Evolutionary conservation across 92 coral and sea anemone genomes (phyloP).

Genomic region (Diadumene lineata): DNA sequence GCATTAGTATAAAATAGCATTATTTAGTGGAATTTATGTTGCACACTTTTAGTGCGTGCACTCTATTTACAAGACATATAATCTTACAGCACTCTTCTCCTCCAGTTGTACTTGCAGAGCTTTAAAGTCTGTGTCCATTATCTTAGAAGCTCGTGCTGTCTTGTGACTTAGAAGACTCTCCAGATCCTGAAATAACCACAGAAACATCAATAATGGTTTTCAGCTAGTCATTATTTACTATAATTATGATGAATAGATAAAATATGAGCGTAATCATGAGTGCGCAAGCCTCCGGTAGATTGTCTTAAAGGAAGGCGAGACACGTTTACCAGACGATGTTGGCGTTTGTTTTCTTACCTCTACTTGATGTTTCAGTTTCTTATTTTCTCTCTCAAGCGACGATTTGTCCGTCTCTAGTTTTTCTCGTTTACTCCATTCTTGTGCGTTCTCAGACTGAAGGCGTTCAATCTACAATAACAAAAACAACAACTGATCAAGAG

Average conservation of each 20-base stretch:
- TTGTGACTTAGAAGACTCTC: conserved; percentile 71
- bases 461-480: conserved; percentile 79
- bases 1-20: no score
- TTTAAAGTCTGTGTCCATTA: conserved; percentile 64
- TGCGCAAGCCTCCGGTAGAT: no score
- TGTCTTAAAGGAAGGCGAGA: no score
- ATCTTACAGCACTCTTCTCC: conserved; percentile 73
- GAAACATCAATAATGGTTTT: not conserved
- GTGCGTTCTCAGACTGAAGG: conserved; percentile 82
- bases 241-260: no score
- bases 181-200: conserved; percentile 67
- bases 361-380: conserved; percentile 79
- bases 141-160: conserved; percentile 67
- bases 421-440: conserved; percentile 95
- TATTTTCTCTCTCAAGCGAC: conserved; percentile 86
- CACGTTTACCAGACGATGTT: no score
- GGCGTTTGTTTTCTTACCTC: conserved; percentile 70
- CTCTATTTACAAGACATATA: not conserved
- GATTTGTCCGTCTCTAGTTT: conserved; percentile 90
- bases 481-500: no score
- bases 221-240: no score
- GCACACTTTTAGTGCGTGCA: no score
- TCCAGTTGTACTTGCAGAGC: conserved; percentile 82
- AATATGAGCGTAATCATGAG: no score
- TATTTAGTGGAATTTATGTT: no score